Conservation (phyloP, 2,888 invertebrate genomes). For the Eurytoma adleriae region DNA sequence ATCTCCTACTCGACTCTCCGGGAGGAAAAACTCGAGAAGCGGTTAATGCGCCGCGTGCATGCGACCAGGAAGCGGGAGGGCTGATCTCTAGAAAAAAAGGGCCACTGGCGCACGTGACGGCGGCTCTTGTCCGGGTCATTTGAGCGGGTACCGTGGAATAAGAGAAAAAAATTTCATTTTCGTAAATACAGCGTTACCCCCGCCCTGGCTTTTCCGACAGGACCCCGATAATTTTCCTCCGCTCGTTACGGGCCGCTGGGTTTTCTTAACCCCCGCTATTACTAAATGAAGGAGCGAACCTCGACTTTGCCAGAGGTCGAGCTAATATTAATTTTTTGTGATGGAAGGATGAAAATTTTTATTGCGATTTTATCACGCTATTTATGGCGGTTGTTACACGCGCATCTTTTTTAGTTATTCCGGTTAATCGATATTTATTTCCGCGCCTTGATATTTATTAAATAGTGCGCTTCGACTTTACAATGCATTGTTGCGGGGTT, state of each 20-base stretch:
- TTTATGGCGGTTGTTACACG: too few relatives aligned
- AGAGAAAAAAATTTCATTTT: conserved; percentile 3
- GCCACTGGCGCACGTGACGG: background rate
- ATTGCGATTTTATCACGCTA: background rate
- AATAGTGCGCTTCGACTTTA: background rate
- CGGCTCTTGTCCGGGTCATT: background rate
- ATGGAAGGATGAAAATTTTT: background rate
- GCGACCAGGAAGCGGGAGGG: too few relatives aligned
- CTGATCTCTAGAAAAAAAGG: too few relatives aligned
- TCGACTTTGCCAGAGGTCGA: conserved; percentile 23
- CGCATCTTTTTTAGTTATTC: background rate
- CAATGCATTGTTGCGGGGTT: background rate
- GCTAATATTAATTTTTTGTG: conserved; percentile 13
- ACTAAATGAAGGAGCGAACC: too few relatives aligned
- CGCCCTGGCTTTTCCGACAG: background rate
- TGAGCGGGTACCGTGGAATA: background rate
- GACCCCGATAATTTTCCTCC: too few relatives aligned
- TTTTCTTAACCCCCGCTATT: background rate
- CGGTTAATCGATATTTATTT: background rate
- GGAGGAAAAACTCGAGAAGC: too few relatives aligned
- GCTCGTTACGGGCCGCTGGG: background rate
- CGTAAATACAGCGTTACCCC: background rate
- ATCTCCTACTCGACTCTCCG: too few relatives aligned
- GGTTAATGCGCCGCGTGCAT: too few relatives aligned
- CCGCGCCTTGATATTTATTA: background rate